phyloP scores from a whole-genome alignment of 2,113 vertebrate genomes.

The Oxyruncus cristatus region DNA sequence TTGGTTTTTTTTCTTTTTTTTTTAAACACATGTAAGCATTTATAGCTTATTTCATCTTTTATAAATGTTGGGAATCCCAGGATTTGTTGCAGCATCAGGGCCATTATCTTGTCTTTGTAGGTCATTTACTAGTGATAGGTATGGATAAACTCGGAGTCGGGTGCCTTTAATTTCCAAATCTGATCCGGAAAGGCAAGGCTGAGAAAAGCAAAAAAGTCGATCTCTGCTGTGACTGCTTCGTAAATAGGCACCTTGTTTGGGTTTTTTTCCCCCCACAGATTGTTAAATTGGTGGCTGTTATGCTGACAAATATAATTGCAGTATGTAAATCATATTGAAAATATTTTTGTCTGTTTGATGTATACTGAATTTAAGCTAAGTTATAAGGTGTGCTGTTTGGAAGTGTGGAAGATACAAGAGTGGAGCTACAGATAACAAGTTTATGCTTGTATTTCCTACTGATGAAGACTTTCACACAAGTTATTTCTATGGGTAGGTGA shows the following conservation, averaged over 20 bases:
- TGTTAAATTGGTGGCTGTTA: constrained; percentile 24
- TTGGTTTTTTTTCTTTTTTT: neutral
- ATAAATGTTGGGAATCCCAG: neutral
- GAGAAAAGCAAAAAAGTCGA: neutral
- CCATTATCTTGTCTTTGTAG: neutral
- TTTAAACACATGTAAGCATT: neutral
- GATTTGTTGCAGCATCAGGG: neutral
- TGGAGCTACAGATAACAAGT: constrained; percentile 81
- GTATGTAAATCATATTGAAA: constrained; percentile 61
- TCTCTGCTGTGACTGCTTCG: neutral
- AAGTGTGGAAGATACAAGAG: constrained; percentile 86
- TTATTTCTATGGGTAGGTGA: constrained; percentile 83
- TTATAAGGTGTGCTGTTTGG: constrained; percentile 81
- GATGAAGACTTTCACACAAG: constrained; percentile 83
- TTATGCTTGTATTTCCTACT: constrained; percentile 80
- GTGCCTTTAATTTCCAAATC: neutral
- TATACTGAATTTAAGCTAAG: constrained; percentile 79
- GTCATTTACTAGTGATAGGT: neutral
- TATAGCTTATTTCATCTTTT: neutral
- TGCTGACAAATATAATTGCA: constrained; percentile 53
- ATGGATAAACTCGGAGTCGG: neutral
- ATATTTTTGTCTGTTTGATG: constrained; percentile 73
- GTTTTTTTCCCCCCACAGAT: neutral
- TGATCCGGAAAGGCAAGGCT: constrained; percentile 16
- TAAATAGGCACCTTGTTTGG: neutral